These are phyloP conservation scores for Gymnocephalus cernua DNA, from an alignment of 2,113 vertebrate species.

Conservation along the genomic window DNA sequence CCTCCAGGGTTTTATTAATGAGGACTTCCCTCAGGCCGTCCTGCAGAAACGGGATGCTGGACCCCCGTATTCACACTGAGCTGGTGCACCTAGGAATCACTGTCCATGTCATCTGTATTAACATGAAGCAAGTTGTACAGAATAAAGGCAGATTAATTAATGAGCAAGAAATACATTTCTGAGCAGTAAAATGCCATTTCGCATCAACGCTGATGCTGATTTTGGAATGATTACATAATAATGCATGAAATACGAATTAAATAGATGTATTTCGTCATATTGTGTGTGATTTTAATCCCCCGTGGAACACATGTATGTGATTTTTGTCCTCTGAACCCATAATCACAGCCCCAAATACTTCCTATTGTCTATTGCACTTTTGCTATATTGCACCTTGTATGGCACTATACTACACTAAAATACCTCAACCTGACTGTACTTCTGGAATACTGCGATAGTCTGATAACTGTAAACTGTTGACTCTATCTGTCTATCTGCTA, in stretches of 20 bases:
- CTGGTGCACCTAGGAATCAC: background rate
- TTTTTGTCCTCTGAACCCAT: background rate
- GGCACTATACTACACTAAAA: too few relatives aligned
- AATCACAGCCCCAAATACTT: too few relatives aligned
- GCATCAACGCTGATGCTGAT: background rate
- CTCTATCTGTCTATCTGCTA: too few relatives aligned
- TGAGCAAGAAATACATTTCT: background rate
- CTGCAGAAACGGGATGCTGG: conserved; percentile 54
- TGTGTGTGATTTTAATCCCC: conserved; percentile 7
- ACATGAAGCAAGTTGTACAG: background rate
- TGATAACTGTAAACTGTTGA: too few relatives aligned
- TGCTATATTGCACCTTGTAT: too few relatives aligned
- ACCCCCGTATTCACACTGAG: conserved; percentile 13
- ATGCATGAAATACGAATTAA: background rate
- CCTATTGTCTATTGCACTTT: too few relatives aligned
- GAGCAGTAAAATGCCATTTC: background rate
- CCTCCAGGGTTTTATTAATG: conserved; percentile 46
- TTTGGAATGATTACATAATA: background rate
- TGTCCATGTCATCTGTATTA: conserved; percentile 36
- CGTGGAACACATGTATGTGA: background rate
- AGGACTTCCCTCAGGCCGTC: conserved; percentile 63
- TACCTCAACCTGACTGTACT: too few relatives aligned
- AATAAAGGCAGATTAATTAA: background rate
- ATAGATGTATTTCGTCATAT: background rate
- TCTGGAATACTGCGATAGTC: too few relatives aligned